A percentile compares a stretch with the other conserved stretches of the same genome.
Conservation (phyloP, 2,888 invertebrate genomes). For the Lomographa bimaculata region DNA sequence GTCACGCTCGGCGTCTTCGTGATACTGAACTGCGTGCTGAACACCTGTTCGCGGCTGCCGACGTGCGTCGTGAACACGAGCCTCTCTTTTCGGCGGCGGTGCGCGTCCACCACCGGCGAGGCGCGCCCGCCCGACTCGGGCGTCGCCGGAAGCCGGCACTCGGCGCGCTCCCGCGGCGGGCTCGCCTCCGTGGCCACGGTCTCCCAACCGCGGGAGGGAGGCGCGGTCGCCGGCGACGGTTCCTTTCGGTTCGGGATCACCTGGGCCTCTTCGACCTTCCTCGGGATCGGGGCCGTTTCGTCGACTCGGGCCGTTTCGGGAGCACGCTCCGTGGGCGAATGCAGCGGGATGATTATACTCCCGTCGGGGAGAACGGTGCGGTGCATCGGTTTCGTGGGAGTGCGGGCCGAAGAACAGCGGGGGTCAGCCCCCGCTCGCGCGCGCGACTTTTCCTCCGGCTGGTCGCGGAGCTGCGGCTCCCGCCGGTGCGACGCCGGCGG, state of each 20-base stretch:
- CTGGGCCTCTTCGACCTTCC: conserved; percentile 6
- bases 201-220: conserved; percentile 5
- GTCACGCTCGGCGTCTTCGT: conserved; percentile 86
- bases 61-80: conserved; percentile 87
- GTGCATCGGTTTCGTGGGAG: conserved; percentile 57
- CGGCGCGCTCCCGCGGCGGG: conserved; percentile 24
- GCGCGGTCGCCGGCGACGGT: conserved; percentile 20
- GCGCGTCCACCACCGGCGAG: conserved; percentile 31
- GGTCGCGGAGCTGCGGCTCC: conserved; percentile 13
- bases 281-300: conserved; percentile 9
- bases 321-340: conserved; percentile 69
- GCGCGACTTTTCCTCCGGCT: conserved; percentile 27
- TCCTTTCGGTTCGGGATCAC: conserved; percentile 19
- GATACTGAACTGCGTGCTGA: conserved; percentile 86
- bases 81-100: conserved; percentile 60
- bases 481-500: conserved; percentile 15
- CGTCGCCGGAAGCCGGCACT: conserved; percentile 11
- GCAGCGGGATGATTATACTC: conserved; percentile 82
- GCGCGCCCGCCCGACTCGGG: conserved; percentile 6
- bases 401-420: conserved; percentile 34
- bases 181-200: conserved; percentile 2
- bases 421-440: neutral
- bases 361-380: conserved; percentile 80
- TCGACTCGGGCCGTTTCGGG: conserved; percentile 27
- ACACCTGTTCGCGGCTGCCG: conserved; percentile 87